Evolutionary conservation across 2,888 invertebrate genomes (phyloP).

Genomic region (Muschampia plurimacula): DNA sequence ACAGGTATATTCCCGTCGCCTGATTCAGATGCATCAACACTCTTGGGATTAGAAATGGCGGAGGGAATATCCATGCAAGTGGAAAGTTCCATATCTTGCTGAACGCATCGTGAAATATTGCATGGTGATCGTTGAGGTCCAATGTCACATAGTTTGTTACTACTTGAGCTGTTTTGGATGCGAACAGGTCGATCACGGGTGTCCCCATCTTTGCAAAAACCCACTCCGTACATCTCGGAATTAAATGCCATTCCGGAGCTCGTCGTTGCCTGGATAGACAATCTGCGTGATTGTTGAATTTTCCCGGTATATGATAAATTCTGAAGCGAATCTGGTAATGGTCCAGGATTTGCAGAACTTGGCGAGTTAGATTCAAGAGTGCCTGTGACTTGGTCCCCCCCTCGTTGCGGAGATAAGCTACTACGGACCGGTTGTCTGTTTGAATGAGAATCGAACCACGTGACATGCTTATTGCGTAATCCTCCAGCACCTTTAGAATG

Average conservation of each 20-base stretch:
- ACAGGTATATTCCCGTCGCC: conserved; percentile 42
- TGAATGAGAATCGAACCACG: conserved; percentile 33
- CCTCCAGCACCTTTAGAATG: conserved; percentile 10
- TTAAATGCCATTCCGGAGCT: conserved; percentile 40
- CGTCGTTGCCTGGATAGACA: conserved; percentile 24
- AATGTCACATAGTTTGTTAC: conserved; percentile 14
- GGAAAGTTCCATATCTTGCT: conserved; percentile 39
- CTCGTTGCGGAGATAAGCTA: conserved; percentile 40
- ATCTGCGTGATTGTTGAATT: conserved; percentile 39
- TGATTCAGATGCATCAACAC: conserved; percentile 45
- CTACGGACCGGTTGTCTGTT: conserved; percentile 39
- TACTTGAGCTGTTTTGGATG: conserved; percentile 22
- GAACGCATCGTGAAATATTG: conserved; percentile 37
- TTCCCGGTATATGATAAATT: conserved; percentile 37
- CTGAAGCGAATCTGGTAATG: conserved; percentile 15
- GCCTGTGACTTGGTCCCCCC: conserved; percentile 38
- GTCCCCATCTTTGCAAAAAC: conserved; percentile 26
- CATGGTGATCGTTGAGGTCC: conserved; percentile 15
- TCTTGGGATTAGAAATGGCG: conserved; percentile 47
- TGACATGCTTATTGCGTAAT: neutral
- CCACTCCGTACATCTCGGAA: conserved; percentile 7
- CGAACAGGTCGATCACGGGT: conserved; percentile 22
- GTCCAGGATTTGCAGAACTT: conserved; percentile 25
- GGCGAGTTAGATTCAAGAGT: conserved; percentile 32
- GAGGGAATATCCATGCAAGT: conserved; percentile 48